Evolutionary conservation across 2,113 vertebrate species (phyloP), one percentile per base, ranked within the genome.

Genomic region (Cyrtonyx montezumae): DNA sequence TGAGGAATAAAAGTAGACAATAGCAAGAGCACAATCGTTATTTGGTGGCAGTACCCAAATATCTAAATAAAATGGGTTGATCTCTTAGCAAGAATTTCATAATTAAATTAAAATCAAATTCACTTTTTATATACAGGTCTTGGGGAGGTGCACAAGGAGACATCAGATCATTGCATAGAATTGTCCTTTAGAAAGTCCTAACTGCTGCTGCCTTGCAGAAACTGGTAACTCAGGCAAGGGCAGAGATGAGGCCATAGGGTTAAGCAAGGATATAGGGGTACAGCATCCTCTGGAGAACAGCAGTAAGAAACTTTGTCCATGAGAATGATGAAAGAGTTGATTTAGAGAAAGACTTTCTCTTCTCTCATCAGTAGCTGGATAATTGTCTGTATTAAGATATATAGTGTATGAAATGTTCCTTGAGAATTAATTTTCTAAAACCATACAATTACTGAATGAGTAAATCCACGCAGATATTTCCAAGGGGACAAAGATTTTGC

Each of bases 371-470:
- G 15, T 75, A 56, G 12, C 32, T 0, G 4, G 8, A 42, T 74
- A 15, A 21, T 53, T 86, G 25, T 70, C 21, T 91, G 45, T 26
- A 62, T 10, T 76, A 23, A 70, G 36, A 80, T 74, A 77, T 58
- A 46, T 22, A 4, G 23, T 66, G 28, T 43, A 88, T 1, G 2
- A 75, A 80, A 66, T 34, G 8, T 83, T 92, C 43, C 56, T 51
- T 74, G 51, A 49, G 28, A 74, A 92, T 46, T 36, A 40, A 43
- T 86, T 93, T 90, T 53, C 46, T 55, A 37, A 89, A 91, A 8
- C 42, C 13, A 37, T 77, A 32, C 9, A 13, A 32, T 69, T 79
- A 58, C 16, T 70, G 73, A 86, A 46, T 65, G 43, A 84, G 5
- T 69, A 63, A 58, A 1, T 55, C 83, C 42, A 74, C 22, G 19